A percentile compares a stretch with the other conserved stretches of the same genome.
These are phyloP conservation scores for Habrosyne pyritoides DNA, from an alignment of 2,888 invertebrate genomes.

Conservation along the genomic window DNA sequence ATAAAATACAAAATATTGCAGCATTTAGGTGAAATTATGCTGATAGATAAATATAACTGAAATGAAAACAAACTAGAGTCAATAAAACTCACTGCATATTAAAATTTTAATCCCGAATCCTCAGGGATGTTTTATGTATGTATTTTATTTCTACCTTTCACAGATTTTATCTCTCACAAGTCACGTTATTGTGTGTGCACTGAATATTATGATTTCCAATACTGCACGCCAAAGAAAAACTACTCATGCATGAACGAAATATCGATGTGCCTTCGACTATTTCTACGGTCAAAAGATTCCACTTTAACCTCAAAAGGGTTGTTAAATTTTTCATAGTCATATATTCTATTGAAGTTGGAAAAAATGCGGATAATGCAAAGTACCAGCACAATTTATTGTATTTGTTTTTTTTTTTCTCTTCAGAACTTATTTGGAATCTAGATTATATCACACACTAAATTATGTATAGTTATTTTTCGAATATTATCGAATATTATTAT, in stretches of 20 bases:
- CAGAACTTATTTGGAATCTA: too few species aligned
- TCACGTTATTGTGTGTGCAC: conserved; percentile 39
- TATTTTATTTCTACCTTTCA: conserved; percentile 11
- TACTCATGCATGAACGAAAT: conserved; percentile 36
- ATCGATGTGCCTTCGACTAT: conserved; percentile 14
- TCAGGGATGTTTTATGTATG: conserved; percentile 6
- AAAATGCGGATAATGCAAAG: too few species aligned
- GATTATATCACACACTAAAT: too few species aligned
- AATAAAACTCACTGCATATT: background rate
- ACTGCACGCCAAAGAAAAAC: conserved; percentile 32
- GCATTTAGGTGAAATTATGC: too few species aligned
- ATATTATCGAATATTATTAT: too few species aligned
- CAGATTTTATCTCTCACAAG: conserved; percentile 28
- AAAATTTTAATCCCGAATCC: background rate
- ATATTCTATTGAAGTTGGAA: background rate
- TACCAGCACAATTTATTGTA: too few species aligned
- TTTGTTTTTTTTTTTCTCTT: too few species aligned
- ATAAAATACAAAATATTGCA: too few species aligned
- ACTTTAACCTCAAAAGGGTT: background rate
- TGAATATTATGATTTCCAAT: conserved; percentile 43
- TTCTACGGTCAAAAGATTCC: conserved; percentile 6
- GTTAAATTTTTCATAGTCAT: background rate
- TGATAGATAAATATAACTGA: too few species aligned
- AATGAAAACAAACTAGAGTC: too few species aligned
- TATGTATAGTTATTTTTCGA: too few species aligned